A percentile compares a stretch with the other conserved stretches of the same genome.
Conservation (phyloP, 1,140 invertebrate genomes). For the Drosophila repletoides region DNA sequence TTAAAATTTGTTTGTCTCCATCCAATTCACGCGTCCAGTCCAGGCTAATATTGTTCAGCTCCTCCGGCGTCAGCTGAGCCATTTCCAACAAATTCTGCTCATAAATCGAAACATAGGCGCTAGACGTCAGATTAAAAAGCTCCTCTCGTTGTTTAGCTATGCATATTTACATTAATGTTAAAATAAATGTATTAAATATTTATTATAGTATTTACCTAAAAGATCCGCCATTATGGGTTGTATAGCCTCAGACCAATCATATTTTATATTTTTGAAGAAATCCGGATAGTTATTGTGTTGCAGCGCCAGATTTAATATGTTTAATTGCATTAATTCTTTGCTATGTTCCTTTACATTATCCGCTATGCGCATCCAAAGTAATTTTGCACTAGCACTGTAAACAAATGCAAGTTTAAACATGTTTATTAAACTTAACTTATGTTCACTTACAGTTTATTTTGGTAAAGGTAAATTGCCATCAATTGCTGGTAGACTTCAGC, state of each 20-base stretch:
- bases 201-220: slow-evolving; percentile 17
- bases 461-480: slow-evolving; percentile 66
- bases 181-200: background rate
- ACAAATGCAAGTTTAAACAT: background rate
- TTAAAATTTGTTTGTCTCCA: slow-evolving; percentile 45
- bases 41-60: slow-evolving; percentile 35
- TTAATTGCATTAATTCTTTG: slow-evolving; percentile 56
- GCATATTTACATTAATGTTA: background rate
- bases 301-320: slow-evolving; percentile 54
- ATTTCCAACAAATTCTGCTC: slow-evolving; percentile 57
- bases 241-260: slow-evolving; percentile 60
- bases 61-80: slow-evolving; percentile 50
- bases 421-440: background rate
- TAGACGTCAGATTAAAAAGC: slow-evolving; percentile 49
- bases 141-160: slow-evolving; percentile 62
- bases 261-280: slow-evolving; percentile 63
- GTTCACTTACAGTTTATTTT: slow-evolving; percentile 57
- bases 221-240: slow-evolving; percentile 53
- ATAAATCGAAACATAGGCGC: slow-evolving; percentile 67
- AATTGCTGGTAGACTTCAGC: slow-evolving; percentile 56
- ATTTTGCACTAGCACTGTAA: slow-evolving; percentile 51
- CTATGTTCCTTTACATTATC: slow-evolving; percentile 50
- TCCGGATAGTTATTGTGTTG: slow-evolving; percentile 65
- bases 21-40: slow-evolving; percentile 62
- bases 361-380: slow-evolving; percentile 67